Conservation (phyloP, 2,888 invertebrate species). For the Epirrita christyi region DNA sequence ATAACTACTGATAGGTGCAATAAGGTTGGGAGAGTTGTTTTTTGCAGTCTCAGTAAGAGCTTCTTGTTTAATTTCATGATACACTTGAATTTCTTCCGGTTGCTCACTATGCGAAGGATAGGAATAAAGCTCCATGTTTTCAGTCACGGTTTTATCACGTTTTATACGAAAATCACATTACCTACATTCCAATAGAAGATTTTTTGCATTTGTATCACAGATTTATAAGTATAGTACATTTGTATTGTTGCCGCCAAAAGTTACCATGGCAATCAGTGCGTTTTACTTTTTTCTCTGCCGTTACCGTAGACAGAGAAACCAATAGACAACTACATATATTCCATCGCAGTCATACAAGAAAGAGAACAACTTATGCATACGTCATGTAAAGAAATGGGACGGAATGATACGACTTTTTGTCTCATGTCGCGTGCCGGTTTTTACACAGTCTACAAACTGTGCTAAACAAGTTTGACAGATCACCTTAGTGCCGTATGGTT, state of each 20-base stretch:
- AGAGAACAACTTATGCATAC: no score
- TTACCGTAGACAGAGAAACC: no score
- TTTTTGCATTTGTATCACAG: no score
- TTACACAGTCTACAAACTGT: no score
- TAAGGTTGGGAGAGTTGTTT: slow-evolving; percentile 41
- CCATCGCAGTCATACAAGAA: no score
- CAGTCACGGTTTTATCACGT: slow-evolving; percentile 53
- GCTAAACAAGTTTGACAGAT: no score
- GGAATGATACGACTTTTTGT: no score
- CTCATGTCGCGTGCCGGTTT: no score
- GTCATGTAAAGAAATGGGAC: no score
- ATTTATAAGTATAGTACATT: no score
- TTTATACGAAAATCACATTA: slow-evolving; percentile 5
- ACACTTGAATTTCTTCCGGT: slow-evolving; percentile 66
- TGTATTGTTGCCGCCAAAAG: slow-evolving; percentile 42
- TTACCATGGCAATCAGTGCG: slow-evolving; percentile 47
- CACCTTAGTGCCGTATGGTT: no score
- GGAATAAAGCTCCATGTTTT: slow-evolving; percentile 62
- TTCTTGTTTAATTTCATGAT: slow-evolving; percentile 67
- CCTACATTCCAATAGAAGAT: neutral
- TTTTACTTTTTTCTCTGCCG: slow-evolving; percentile 12
- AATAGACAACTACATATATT: no score
- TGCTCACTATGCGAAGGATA: slow-evolving; percentile 44
- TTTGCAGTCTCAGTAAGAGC: slow-evolving; percentile 34
- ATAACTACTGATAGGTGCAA: slow-evolving; percentile 51